Base-by-base conservation (phyloP, 2,888 invertebrate species). In the Melanostoma mellinum region DNA sequence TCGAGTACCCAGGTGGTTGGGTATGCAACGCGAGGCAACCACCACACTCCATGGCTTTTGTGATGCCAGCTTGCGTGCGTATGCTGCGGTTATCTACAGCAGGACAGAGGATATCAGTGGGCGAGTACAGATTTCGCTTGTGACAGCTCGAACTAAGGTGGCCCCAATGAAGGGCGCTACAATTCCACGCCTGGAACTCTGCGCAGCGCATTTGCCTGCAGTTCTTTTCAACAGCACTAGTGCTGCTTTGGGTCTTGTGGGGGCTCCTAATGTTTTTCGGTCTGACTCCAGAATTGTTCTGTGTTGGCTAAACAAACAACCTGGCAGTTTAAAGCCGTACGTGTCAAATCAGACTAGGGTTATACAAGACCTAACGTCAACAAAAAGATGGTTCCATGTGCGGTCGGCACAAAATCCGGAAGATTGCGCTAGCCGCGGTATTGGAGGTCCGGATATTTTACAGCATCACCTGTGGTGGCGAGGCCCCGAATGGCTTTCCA, bases 301-400 rank as follows among this genome's bases (percentile, higher is more conserved):
- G 38, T 38, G 72, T 20, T 72, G 60, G 72, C n/a, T 72, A 20
- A 20, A 20, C 20, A 20, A 20, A 20, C 20, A 20, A 1, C 20
- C 20, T 20, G 20, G 20, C 20, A 33, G 46, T 3, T 50, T 72
- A n/a, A 72, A 60, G 35, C 60, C 50, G 8, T 72, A 72, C 40
- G 58, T 67, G 8, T 44, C 73, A 6, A 58, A 58, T 35, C 73
- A 63, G 33, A 55, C 61, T 9, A 50, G 55, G 8, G 36, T 48
- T 6, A 48, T 74, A 6, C 65, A 65, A 48, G 56, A 55, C 32
- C 63, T 74, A 4, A 74, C 65, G 1, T 48, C 73, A 20, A 44
- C 60, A 9, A 56, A 72, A 0, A 9, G 52, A 33, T 86, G 86
- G 86, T 67, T 68, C 4, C 86, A 87, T 72, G 77, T 87, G 1